Conservation (phyloP, 1,140 invertebrate species). For the Zaprionus davidi region DNA sequence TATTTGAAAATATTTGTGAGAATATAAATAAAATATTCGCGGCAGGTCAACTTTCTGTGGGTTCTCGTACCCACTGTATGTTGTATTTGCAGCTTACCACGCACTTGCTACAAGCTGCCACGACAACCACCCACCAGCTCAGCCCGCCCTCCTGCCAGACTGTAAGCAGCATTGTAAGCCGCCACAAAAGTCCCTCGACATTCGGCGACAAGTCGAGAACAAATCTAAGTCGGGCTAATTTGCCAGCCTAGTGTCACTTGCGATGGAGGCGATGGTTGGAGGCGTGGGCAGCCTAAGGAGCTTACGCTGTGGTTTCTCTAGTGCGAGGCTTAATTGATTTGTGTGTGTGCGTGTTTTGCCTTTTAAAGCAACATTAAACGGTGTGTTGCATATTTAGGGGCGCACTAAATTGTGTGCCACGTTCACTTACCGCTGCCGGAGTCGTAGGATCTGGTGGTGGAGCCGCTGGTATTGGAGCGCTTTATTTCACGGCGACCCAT, state of each 20-base stretch:
- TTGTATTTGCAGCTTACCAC: neutral
- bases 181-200: conserved; percentile 25
- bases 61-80: neutral
- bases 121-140: neutral
- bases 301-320: conserved; percentile 50
- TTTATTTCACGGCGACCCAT: conserved; percentile 84
- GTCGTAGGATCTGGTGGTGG: conserved; percentile 79
- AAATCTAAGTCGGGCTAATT: conserved; percentile 74
- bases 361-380: neutral
- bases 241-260: conserved; percentile 71
- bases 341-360: conserved; percentile 4
- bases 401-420: neutral
- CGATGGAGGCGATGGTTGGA: conserved; percentile 47
- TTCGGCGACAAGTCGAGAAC: conserved; percentile 57
- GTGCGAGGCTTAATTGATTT: conserved; percentile 54
- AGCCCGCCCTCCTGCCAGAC: neutral
- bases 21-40: no score
- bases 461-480: conserved; percentile 81
- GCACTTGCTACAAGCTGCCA: neutral
- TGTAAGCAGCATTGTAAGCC: conserved; percentile 23
- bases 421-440: conserved; percentile 77
- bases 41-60: neutral
- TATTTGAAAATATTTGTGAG: no score
- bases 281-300: conserved; percentile 58
- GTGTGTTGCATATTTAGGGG: conserved; percentile 8